phyloP scores from a whole-genome alignment of 2,888 invertebrate species.

The Polia nebulosa region DNA sequence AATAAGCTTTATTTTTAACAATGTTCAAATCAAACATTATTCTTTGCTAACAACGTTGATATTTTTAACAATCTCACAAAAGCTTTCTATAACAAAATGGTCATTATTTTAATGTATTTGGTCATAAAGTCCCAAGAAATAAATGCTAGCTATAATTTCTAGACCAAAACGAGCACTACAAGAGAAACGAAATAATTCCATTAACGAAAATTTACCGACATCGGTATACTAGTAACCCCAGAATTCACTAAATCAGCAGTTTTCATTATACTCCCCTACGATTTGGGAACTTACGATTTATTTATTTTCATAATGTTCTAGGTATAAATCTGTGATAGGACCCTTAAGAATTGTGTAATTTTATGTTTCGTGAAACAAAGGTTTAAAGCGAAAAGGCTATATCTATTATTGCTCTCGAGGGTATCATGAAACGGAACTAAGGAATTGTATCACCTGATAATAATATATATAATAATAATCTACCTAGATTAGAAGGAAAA shows the following conservation, averaged over 20 bases:
- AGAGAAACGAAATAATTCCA: constrained; percentile 64
- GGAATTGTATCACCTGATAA: constrained; percentile 26
- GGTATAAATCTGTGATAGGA: constrained; percentile 40
- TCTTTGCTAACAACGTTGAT: not conserved
- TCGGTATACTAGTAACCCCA: constrained; percentile 55
- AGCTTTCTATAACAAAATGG: not conserved
- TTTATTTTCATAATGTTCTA: constrained; percentile 59
- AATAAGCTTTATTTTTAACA: not conserved
- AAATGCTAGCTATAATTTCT: constrained; percentile 13
- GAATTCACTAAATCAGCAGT: constrained; percentile 71
- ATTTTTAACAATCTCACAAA: not conserved
- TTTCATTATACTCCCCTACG: constrained; percentile 70
- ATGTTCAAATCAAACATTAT: not conserved
- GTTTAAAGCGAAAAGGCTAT: constrained; percentile 47
- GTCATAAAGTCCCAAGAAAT: not conserved
- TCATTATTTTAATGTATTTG: not conserved
- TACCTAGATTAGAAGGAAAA: constrained; percentile 23
- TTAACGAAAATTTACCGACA: constrained; percentile 66
- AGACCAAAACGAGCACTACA: constrained; percentile 48
- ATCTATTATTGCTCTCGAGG: constrained; percentile 42
- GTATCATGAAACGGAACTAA: constrained; percentile 25
- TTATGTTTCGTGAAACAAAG: constrained; percentile 55
- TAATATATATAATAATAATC: no score
- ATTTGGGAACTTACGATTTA: constrained; percentile 62
- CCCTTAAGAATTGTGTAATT: constrained; percentile 47